Base-by-base conservation (phyloP, 2,888 invertebrate genomes). In the Hylaea fasciaria region DNA sequence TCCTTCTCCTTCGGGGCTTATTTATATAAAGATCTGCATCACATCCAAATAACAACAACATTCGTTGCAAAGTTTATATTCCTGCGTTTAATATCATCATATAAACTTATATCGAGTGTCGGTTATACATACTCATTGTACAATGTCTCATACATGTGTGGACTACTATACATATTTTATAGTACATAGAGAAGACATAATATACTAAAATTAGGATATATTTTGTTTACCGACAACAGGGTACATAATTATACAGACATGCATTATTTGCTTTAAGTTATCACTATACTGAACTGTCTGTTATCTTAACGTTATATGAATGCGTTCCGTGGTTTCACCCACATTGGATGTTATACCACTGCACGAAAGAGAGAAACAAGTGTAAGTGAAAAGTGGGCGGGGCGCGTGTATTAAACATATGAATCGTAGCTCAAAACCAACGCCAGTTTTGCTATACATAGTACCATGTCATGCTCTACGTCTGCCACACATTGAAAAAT, bases 21-120 rank as follows among this genome's bases (percentile, higher is more conserved):
- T 32, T 32, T 32, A 9, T 7, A 9, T 7, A 32, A 9, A 32
- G 9, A 9, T 1, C 10, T 32, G 3, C 32, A 32, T 1, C 1
- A 7, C 9, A 22, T 14, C 4, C 0, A 58, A 63, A 59, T 51
- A 57, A 63, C 50, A 69, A 57, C n/a, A 57, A 54, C 52, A 60
- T 29, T 16, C 60, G 64, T 64, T 68, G 65, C 64, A 66, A 65
- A 66, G 48, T 66, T 68, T 70, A 68, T 68, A 66, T 68, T 66
- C 53, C 66, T 68, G 69, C 69, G 11, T 66, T 68, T 66, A 59
- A 64, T 68, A 65, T 68, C 53, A 64, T 63, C 62, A 65, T 65
- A 68, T 63, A 66, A 64, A 64, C 47, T 56, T 57, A 62, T 66
- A 61, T 53, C 51, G 32, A 58, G 61, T 62, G 57, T 47, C 56